Evolutionary conservation across 2,888 invertebrate genomes (phyloP).

Genomic region (Drosophila silvestris): DNA sequence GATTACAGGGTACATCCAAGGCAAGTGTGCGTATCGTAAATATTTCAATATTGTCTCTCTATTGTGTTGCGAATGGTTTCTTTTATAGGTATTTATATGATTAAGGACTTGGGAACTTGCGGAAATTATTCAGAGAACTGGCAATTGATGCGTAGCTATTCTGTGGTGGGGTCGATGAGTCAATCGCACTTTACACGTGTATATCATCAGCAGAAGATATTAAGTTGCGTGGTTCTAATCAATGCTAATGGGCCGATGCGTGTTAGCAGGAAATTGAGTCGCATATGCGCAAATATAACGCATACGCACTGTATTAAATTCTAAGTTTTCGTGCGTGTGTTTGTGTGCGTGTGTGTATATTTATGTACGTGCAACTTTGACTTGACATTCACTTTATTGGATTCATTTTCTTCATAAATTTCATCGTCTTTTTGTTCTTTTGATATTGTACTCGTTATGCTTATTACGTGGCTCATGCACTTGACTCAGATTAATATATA

Average conservation of each 20-base stretch:
- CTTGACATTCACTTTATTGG: conserved; percentile 57
- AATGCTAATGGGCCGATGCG: conserved; percentile 62
- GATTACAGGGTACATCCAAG: neutral
- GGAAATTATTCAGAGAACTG: conserved; percentile 48
- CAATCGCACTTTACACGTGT: conserved; percentile 29
- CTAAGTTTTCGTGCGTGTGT: conserved; percentile 21
- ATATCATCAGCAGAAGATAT: conserved; percentile 27
- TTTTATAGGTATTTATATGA: conserved; percentile 56
- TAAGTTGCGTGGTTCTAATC: conserved; percentile 49
- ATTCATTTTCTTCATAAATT: conserved; percentile 48
- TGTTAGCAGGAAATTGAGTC: conserved; percentile 65
- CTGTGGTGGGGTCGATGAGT: neutral
- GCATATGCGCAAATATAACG: conserved; percentile 56
- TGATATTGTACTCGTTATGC: conserved; percentile 37
- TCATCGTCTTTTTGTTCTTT: conserved; percentile 23
- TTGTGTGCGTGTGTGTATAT: conserved; percentile 16
- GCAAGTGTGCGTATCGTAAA: too few relatives aligned
- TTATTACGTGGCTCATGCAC: conserved; percentile 46
- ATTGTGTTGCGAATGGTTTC: conserved; percentile 24
- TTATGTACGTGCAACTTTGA: conserved; percentile 43
- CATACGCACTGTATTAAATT: conserved; percentile 56
- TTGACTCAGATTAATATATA: conserved; percentile 29
- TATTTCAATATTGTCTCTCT: neutral
- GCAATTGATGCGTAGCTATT: conserved; percentile 31
- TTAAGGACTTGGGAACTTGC: conserved; percentile 56